Conservation (phyloP, 92 coral and sea anemone species). For the Porites evermanni region DNA sequence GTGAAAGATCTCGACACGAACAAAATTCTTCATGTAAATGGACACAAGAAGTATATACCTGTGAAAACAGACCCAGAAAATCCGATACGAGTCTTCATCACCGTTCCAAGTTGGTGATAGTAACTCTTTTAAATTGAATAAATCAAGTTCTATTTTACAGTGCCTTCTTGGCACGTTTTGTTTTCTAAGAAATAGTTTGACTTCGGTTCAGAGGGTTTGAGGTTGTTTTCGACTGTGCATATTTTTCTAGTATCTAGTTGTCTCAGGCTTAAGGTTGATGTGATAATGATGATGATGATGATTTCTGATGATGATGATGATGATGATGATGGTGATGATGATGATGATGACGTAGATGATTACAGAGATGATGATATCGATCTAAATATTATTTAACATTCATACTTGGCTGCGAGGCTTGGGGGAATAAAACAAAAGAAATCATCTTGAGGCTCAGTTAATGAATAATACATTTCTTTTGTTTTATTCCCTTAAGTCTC, state of each 20-base stretch:
- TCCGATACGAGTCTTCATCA: slow-evolving; percentile 62
- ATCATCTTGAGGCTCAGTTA: too few species aligned
- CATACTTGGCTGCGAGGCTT: neutral
- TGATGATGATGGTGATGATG: slow-evolving; percentile 12
- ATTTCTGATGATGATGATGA: neutral
- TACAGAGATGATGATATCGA: neutral
- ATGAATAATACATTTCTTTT: too few species aligned
- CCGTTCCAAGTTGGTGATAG: slow-evolving; percentile 80
- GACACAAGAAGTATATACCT: slow-evolving; percentile 44
- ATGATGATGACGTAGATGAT: neutral
- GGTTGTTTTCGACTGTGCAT: too few species aligned
- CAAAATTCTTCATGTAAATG: slow-evolving; percentile 67
- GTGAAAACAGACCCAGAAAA: slow-evolving; percentile 4
- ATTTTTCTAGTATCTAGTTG: too few species aligned
- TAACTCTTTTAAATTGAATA: neutral
- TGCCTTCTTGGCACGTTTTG: neutral
- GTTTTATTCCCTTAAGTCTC: too few species aligned
- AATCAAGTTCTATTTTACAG: neutral
- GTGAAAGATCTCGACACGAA: slow-evolving; percentile 77
- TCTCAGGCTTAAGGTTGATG: too few species aligned
- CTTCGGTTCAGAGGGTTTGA: neutral
- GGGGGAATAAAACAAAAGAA: too few species aligned
- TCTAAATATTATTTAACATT: too few species aligned
- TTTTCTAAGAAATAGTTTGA: too few species aligned
- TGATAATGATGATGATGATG: too few species aligned